Conservation (phyloP, 1,140 invertebrate species). For the Harlomillsia oculata region DNA sequence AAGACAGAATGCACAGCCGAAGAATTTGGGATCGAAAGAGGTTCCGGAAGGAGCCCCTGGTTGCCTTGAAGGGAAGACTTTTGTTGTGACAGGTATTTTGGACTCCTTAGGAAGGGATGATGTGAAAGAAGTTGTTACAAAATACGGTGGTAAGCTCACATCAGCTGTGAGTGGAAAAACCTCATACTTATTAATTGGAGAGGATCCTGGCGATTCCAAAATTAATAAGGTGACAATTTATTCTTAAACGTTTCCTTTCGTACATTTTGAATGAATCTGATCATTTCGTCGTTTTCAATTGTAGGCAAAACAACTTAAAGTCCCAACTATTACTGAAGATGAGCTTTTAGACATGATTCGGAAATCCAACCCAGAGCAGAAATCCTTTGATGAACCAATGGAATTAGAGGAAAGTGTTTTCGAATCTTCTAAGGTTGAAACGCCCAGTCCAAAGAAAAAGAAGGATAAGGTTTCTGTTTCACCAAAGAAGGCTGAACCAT, state of each 20-base stretch:
- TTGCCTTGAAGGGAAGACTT: constrained; percentile 65
- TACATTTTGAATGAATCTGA: too few relatives aligned
- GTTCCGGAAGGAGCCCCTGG: constrained; percentile 65
- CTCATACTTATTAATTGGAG: constrained; percentile 69
- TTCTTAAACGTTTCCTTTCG: too few relatives aligned
- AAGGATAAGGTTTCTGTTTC: neutral
- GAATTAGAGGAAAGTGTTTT: constrained; percentile 13
- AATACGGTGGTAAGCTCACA: constrained; percentile 71
- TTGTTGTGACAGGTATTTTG: constrained; percentile 76
- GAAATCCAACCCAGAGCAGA: constrained; percentile 40
- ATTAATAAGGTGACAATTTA: too few relatives aligned
- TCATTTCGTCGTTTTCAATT: neutral
- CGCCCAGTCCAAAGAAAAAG: constrained; percentile 19
- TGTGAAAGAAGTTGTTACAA: constrained; percentile 58
- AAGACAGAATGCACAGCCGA: constrained; percentile 65
- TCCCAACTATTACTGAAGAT: constrained; percentile 63
- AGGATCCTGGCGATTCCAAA: constrained; percentile 74
- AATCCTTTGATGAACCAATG: constrained; percentile 9
- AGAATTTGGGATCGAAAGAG: constrained; percentile 67
- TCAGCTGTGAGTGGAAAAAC: constrained; percentile 66
- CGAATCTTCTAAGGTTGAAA: constrained; percentile 9
- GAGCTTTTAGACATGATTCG: constrained; percentile 69
- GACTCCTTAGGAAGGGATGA: constrained; percentile 81
- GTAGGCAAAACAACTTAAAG: constrained; percentile 21
- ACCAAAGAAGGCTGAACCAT: neutral